These are phyloP conservation scores for Neogobius melanostomus DNA, from an alignment of 2,113 vertebrate species.

Conservation along the genomic window DNA sequence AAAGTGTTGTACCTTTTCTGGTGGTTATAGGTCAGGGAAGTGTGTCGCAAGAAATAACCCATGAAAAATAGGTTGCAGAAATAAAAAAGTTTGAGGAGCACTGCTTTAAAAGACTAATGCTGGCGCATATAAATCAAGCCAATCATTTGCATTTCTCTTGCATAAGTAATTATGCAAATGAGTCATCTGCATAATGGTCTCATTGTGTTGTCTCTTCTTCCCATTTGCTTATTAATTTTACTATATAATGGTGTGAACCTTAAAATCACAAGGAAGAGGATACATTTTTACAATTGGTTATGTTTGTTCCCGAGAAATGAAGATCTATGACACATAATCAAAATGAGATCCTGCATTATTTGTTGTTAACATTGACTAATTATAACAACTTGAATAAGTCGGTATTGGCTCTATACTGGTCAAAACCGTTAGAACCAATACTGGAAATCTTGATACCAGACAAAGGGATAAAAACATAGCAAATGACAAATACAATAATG, in stretches of 20 bases:
- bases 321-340: no score
- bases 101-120: constrained; percentile 83
- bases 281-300: background rate
- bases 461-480: background rate
- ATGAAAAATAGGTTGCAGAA: background rate
- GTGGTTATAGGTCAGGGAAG: constrained; percentile 56
- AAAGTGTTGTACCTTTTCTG: constrained; percentile 20
- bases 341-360: no score
- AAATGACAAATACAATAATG: no score
- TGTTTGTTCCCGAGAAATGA: no score
- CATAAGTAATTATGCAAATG: constrained; percentile 98
- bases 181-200: constrained; percentile 95
- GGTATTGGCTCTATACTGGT: no score
- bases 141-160: constrained; percentile 93
- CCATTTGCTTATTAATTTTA: constrained; percentile 82
- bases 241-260: constrained; percentile 72
- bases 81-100: constrained; percentile 79
- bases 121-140: constrained; percentile 96
- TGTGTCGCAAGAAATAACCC: constrained; percentile 59
- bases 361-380: no score
- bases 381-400: no score
- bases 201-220: constrained; percentile 89
- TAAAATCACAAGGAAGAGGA: constrained; percentile 7
- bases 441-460: background rate
- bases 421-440: background rate